These are phyloP conservation scores for Rotaria magnacalcarata DNA, from an alignment of 2,888 invertebrate genomes.

Conservation along the genomic window DNA sequence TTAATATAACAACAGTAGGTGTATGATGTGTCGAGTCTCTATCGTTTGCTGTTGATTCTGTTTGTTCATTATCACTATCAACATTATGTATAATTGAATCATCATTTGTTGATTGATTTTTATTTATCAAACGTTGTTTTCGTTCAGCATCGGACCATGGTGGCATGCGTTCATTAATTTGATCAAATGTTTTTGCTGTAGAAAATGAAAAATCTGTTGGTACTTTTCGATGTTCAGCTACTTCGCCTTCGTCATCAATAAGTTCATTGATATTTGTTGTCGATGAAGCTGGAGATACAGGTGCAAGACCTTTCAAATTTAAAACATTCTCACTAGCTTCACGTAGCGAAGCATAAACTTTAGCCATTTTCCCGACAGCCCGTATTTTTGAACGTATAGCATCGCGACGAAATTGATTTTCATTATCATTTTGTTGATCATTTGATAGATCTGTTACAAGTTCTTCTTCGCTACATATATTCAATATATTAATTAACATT, in stretches of 20 bases:
- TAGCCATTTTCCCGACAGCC: conserved; percentile 17
- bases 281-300: neutral
- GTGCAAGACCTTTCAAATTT: conserved; percentile 33
- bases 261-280: neutral
- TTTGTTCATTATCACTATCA: conserved; percentile 28
- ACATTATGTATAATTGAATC: neutral
- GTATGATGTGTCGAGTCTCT: neutral
- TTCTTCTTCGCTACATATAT: conserved; percentile 37
- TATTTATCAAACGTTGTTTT: neutral
- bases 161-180: conserved; percentile 37
- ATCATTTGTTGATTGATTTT: neutral
- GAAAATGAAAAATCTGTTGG: conserved; percentile 36
- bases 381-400: conserved; percentile 34
- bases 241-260: neutral
- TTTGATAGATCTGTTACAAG: neutral
- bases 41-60: neutral
- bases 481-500: conserved; percentile 33
- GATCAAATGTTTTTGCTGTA: conserved; percentile 32
- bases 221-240: neutral
- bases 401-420: conserved; percentile 30
- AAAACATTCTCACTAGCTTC: conserved; percentile 34
- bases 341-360: conserved; percentile 30
- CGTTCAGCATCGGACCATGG: conserved; percentile 28
- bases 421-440: conserved; percentile 31
- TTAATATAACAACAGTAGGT: conserved; percentile 35